These are phyloP conservation scores for Pimephales promelas DNA, from an alignment of 2,113 vertebrate species.

Conservation along the genomic window DNA sequence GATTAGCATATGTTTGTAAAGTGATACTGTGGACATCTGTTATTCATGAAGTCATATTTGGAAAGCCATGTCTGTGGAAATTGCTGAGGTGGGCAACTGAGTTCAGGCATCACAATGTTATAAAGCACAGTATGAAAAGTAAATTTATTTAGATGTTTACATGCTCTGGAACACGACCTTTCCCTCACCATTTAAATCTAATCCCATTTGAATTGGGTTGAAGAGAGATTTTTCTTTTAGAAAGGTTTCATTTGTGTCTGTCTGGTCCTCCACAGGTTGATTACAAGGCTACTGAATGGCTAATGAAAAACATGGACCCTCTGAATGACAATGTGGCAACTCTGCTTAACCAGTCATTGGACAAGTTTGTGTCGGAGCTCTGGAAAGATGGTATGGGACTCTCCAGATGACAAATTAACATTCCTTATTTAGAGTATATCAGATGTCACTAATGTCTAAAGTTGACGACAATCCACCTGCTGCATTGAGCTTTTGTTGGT, in stretches of 20 bases:
- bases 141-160: not conserved
- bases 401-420: not conserved
- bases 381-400: conserved; percentile 90
- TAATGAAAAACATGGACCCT: conserved; percentile 99
- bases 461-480: conserved; percentile 40
- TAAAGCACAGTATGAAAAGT: not conserved
- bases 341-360: conserved; percentile 92
- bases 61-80: not conserved
- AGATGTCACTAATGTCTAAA: not conserved
- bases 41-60: not conserved
- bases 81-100: not conserved
- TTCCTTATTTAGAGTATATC: not conserved
- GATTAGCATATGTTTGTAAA: not conserved
- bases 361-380: conserved; percentile 96
- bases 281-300: conserved; percentile 96
- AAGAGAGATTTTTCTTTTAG: not conserved
- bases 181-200: not conserved
- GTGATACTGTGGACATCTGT: not conserved
- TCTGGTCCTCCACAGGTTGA: conserved; percentile 82
- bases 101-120: not conserved
- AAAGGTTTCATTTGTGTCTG: not conserved
- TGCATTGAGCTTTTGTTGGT: conserved; percentile 34
- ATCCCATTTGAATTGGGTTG: not conserved
- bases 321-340: conserved; percentile 94
- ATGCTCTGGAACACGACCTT: not conserved